Base-by-base conservation (phyloP, 2,888 invertebrate species). In the Epiblema foenella region DNA sequence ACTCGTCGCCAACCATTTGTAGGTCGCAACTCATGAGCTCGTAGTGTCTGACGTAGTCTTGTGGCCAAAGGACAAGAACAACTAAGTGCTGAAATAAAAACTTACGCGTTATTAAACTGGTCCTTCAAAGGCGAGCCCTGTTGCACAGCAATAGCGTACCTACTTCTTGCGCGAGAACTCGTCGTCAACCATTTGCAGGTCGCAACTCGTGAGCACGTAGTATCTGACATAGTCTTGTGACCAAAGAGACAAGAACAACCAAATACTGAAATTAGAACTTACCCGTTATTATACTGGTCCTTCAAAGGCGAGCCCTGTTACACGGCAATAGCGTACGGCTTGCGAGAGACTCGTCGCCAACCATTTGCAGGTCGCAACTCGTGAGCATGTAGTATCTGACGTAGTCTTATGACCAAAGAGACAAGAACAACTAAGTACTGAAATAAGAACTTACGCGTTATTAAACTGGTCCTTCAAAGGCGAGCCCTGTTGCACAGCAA, bases 111-210 rank as follows among this genome's bases (percentile, higher is more conserved):
- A 86, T 98, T 98, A 76, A 99, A 97, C 86, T 98, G 97, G 86
- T 98, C 98, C 84, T 98, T 98, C 62, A 99, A 92, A 0, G 98
- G 98, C 0, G 98, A 98, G 0, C 98, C 98, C 86, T 99, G 98
- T 85, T 99, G 99, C 0, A 99, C 99, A 0, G 99, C 99, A 59
- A 99, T 96, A 0, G 99, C 99, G 82, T 99, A 99, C 0, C 99
- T 99, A 99, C 0, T 99, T 99, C 84, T 99, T 99, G 72, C 99
- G 94, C 0, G 98, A 98, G 88, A 99, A 99, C 88, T 99, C 99
- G 75, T 99, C 98, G 0, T 99, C 99, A 0, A 99, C 97, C 91
- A 97, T 96, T 86, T 97, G 97, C 9, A 99, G 94, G 82, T 98
- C 98, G 83, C 98, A 98, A 86, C 96, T 96, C 0, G 96, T 98